These are phyloP conservation scores for Lepidochrysops patricia DNA, from an alignment of 2,888 invertebrate species.

Conservation along the genomic window DNA sequence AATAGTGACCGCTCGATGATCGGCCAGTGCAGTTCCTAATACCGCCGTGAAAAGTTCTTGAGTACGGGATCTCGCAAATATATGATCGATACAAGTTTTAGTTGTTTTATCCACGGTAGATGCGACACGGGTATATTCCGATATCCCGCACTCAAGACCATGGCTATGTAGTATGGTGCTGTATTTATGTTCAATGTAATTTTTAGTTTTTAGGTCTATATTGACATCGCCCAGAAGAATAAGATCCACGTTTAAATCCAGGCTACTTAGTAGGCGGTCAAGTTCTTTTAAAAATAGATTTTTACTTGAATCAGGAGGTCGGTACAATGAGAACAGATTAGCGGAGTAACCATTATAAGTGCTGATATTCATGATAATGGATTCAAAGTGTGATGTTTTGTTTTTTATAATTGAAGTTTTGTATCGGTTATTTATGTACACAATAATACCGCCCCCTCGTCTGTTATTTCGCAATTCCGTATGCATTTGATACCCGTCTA, in stretches of 20 bases:
- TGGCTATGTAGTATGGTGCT: no score
- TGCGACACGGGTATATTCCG: no score
- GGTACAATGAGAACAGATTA: not conserved
- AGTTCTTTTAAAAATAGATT: no score
- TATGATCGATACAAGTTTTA: not conserved
- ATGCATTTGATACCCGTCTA: constrained; percentile 26
- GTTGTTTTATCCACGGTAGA: no score
- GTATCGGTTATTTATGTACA: constrained; percentile 17
- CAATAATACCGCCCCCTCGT: constrained; percentile 25
- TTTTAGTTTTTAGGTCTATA: no score
- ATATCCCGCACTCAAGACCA: no score
- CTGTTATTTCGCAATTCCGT: constrained; percentile 20
- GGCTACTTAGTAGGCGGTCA: no score
- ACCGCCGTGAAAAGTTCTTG: not conserved
- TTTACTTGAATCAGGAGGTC: not conserved
- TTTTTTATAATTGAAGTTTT: constrained; percentile 14
- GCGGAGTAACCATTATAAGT: not conserved
- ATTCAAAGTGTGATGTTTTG: constrained; percentile 20
- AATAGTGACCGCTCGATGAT: no score
- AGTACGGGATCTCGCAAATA: not conserved
- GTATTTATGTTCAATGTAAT: no score
- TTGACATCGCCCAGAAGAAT: no score
- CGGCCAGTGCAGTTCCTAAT: no score
- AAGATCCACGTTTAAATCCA: no score
- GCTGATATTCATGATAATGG: not conserved